Conservation (phyloP, 2,888 invertebrate genomes). For the Amphipyra tragopoginis region DNA sequence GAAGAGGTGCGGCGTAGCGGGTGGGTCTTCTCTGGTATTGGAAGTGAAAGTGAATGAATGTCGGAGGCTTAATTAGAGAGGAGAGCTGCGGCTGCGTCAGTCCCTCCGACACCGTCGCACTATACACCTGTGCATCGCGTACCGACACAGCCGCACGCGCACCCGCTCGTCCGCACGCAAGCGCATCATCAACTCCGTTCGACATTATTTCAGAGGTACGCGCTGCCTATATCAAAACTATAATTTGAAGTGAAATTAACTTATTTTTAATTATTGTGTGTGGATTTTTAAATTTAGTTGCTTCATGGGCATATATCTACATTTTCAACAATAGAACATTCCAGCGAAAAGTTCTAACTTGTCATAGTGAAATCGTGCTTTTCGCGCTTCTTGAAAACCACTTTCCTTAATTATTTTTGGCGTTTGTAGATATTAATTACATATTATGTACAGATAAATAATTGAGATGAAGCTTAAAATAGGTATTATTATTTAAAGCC, state of each 20-base stretch:
- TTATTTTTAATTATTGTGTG: conserved; percentile 44
- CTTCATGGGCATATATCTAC: background rate
- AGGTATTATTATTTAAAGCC: too few relatives aligned
- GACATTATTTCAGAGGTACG: conserved; percentile 78
- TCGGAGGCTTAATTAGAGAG: conserved; percentile 89
- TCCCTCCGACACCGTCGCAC: conserved; percentile 84
- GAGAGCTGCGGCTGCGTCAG: conserved; percentile 85
- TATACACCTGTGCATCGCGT: conserved; percentile 75
- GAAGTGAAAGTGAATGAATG: conserved; percentile 90
- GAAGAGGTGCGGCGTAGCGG: conserved; percentile 78
- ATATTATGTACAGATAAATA: too few relatives aligned
- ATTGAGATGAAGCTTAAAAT: too few relatives aligned
- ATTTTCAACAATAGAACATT: conserved; percentile 8
- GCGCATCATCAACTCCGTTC: conserved; percentile 60
- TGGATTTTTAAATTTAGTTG: conserved; percentile 26
- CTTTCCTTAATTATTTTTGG: background rate
- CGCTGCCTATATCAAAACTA: conserved; percentile 59
- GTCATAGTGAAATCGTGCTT: conserved; percentile 51
- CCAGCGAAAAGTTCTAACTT: conserved; percentile 23
- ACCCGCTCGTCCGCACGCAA: conserved; percentile 56
- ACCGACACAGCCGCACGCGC: conserved; percentile 56
- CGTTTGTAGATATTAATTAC: too few relatives aligned
- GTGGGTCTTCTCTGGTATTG: conserved; percentile 85
- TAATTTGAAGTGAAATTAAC: conserved; percentile 47
- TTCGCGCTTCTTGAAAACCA: conserved; percentile 9